Evolutionary conservation across 1,140 invertebrate species (phyloP), one percentile per base, ranked within the genome.

Genomic region (Caenorhabditis briggsae): DNA sequence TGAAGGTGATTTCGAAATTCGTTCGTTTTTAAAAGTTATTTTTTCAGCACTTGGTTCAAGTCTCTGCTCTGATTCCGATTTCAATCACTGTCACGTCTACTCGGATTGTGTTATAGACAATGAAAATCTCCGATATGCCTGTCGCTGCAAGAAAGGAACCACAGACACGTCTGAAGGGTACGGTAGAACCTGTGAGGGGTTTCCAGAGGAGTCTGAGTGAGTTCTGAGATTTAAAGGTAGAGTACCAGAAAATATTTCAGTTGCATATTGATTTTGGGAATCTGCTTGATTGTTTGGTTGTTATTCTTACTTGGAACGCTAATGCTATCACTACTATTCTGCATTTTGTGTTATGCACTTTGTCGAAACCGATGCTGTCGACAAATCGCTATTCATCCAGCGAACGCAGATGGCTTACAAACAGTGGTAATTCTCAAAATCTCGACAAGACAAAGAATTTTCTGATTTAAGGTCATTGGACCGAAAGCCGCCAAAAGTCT

Each of bases 231-330:
- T 2, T 33, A 1, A 55, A 18, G 16, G 23, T 53, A 53, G 48
- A 9, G 56, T 46, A 59, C 9, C 0, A 11, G 33, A 6, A 23
- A 12, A 20, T 25, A 25, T 86, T 87, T 87, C 65, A 87, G 86
- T 43, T 87, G 86, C 43, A 64, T 87, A 2, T 43, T 48, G 50
- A 2, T 87, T 8, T 82, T 87, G 18, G 86, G 83, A 23, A 84
- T 87, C 9, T 87, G 86, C 55, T 23, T 87, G 1, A 78, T 87
- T 20, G 50, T 78, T 5, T 87, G 82, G 82, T 18, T 84, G n/a
- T 25, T 86, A 7, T 59, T 86, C 18, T 78, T 86, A 16, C 78
- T 86, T 2, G 85, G 85, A 43, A 5, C 46, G 14, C 23, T 78
- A 5, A 50, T 78, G 20, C 46, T 78, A 9, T 50, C 46, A 2